Base-by-base conservation (phyloP, 2,797 vertebrate genomes). In the Kryptopterus vitreolus region DNA sequence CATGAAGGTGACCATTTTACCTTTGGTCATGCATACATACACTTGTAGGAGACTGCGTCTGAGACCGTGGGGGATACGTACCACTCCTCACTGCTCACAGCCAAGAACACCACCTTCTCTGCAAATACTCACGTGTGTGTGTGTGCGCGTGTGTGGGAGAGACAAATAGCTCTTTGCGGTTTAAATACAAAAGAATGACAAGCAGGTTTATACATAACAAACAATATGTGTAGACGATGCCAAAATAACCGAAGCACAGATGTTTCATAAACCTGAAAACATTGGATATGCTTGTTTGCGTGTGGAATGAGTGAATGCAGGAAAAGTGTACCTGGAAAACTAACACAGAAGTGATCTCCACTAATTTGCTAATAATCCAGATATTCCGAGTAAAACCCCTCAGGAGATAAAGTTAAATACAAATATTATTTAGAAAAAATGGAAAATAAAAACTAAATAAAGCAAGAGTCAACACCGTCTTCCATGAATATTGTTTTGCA, bases 1-100 rank as follows among this genome's bases (percentile, higher is more conserved):
- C 71, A 58, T 58, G 33, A 74, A 59, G 71, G 71, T 74, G 71
- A 74, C 71, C 55, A 43, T 74, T 74, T 74, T 58, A 57, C 33
- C 71, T 58, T 43, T n/a, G 5, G 71, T 2, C 16, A 26, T 57
- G 57, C 53, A 73, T 31, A 43, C n/a, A 38, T 0, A 74, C 8
- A 18, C 53, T n/a, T 24, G 2, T 26, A 58, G 31, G 53, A 74
- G 29, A 43, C 6, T 58, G 31, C n/a, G 10, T n/a, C 33, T 20
- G 13, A 73, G 70, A 57, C 12, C 52, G 24, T 4, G 3, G 53
- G 71, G 33, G 71, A 73, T 57, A 57, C 33, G 38, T 38, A 38
- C 53, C 53, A 73, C 33, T 38, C 71, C 71, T 33, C 29, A 55
- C 29, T 15, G 22, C 31, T 35, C 29, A 58, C 43, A 79, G 68